Conservation (phyloP, 2,888 invertebrate species). For the Clunio marinus region DNA sequence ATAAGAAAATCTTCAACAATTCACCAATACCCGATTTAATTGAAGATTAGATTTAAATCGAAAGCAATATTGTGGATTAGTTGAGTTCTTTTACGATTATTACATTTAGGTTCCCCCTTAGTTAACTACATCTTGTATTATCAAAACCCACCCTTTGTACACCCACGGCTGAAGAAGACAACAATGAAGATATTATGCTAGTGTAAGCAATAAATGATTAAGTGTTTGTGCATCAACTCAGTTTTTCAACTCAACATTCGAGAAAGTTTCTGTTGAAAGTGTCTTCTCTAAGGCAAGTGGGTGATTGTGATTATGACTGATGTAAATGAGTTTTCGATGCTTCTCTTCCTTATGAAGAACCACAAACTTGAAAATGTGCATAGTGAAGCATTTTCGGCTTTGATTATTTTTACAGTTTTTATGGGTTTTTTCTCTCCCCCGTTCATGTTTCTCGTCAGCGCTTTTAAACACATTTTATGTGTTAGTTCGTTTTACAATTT, state of each 20-base stretch:
- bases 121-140: not conserved
- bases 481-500: not conserved
- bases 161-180: too few relatives aligned
- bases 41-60: conserved; percentile 8
- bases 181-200: conserved; percentile 19
- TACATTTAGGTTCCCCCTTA: not conserved
- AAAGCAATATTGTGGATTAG: conserved; percentile 26
- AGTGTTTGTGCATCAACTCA: not conserved
- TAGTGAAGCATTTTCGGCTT: not conserved
- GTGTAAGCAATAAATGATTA: conserved; percentile 21
- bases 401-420: conserved; percentile 22
- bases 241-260: not conserved
- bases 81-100: conserved; percentile 29
- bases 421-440: not conserved
- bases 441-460: not conserved
- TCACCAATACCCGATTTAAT: not conserved
- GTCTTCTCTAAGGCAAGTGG: not conserved
- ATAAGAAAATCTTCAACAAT: not conserved
- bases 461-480: conserved; percentile 14
- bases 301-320: not conserved
- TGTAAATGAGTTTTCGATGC: conserved; percentile 29
- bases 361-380: not conserved
- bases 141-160: not conserved
- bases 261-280: not conserved
- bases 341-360: not conserved